Percentiles rank a stretch among this genome's conserved stretches.
phyloP scores from a whole-genome alignment of 2,888 invertebrate species.

The Pantelozetes paolii region DNA sequence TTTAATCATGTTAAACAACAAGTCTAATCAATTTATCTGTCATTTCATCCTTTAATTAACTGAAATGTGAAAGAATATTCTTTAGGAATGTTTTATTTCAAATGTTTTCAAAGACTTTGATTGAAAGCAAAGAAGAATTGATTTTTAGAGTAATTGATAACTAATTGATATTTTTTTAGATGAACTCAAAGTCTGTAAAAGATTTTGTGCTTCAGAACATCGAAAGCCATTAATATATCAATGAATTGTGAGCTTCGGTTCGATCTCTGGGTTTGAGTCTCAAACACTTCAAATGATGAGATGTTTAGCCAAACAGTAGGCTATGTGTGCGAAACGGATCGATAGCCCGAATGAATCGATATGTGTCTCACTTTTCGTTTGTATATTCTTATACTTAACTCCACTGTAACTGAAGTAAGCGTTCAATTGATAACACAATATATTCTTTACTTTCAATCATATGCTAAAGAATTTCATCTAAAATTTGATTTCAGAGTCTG shows the following conservation, averaged over 20 bases:
- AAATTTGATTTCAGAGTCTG: background rate
- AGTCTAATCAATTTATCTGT: too few species aligned
- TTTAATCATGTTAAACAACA: too few species aligned
- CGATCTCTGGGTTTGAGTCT: background rate
- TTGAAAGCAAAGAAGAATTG: background rate
- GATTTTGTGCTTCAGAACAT: background rate
- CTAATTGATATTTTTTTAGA: constrained; percentile 14
- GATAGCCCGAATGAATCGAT: background rate
- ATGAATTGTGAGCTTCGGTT: constrained; percentile 2
- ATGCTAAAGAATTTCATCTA: background rate
- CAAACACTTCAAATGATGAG: constrained; percentile 17
- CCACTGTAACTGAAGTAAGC: constrained; percentile 6
- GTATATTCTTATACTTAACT: background rate
- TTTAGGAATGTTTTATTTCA: background rate
- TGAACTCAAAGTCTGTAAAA: background rate
- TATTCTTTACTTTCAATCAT: background rate
- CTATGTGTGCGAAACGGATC: constrained; percentile 11
- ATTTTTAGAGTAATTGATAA: constrained; percentile 11
- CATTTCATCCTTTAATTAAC: too few species aligned
- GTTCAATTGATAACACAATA: constrained; percentile 12
- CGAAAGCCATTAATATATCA: background rate
- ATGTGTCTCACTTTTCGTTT: constrained; percentile 20
- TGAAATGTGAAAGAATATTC: too few species aligned
- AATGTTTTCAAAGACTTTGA: background rate
- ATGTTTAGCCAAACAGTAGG: constrained; percentile 22